Evolutionary conservation across 2,113 vertebrate genomes (phyloP).

Genomic region (Oncorhynchus masou): DNA sequence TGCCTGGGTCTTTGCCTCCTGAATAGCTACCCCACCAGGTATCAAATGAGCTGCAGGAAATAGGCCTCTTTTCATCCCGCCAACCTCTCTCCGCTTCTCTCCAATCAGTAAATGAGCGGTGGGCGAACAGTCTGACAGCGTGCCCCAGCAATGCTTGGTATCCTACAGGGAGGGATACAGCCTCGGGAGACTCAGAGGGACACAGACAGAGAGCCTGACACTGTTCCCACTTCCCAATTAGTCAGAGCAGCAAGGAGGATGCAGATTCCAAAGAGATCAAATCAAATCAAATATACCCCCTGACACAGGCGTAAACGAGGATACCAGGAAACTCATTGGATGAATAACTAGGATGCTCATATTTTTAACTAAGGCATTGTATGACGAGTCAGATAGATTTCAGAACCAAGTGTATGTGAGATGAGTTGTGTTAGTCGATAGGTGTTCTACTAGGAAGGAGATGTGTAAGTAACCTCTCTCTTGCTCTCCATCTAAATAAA

Average conservation of each 20-base stretch:
- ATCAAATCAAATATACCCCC: background rate
- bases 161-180: constrained; percentile 7
- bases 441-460: constrained; percentile 51
- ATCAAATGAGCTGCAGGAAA: constrained; percentile 97
- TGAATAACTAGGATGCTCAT: background rate
- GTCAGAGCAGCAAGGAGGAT: constrained; percentile 41
- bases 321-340: background rate
- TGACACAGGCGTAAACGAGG: background rate
- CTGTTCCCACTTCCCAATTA: constrained; percentile 75
- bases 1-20: constrained; percentile 93
- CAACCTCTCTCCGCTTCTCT: constrained; percentile 75
- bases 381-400: too few species aligned
- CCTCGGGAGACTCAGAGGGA: background rate
- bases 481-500: too few species aligned
- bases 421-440: constrained; percentile 16
- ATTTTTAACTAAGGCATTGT: background rate
- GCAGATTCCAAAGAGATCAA: constrained; percentile 3
- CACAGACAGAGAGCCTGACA: constrained; percentile 59
- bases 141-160: constrained; percentile 40
- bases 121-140: constrained; percentile 59
- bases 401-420: background rate
- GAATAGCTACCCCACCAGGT: constrained; percentile 98
- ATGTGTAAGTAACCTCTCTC: constrained; percentile 47
- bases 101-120: constrained; percentile 87
- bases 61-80: constrained; percentile 81